Base-by-base conservation (phyloP, 2,888 invertebrate genomes). In the Acrobasis repandana region DNA sequence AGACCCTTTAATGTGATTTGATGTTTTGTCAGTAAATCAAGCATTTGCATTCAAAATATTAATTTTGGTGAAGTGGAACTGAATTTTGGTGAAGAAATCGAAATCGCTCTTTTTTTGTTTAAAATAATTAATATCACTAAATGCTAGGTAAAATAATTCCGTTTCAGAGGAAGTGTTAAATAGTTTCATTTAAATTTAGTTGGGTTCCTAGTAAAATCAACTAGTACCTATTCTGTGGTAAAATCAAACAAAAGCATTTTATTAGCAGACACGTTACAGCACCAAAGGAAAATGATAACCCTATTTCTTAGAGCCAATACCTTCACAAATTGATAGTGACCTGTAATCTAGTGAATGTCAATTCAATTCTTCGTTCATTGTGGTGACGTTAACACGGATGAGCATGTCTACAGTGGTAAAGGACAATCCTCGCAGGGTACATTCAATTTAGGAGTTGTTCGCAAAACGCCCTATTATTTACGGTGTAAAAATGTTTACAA, bases 271-370 rank as follows among this genome's bases (percentile, higher is more conserved):
- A 43, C n/a, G 43, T 43, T n/a, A n/a, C n/a, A n/a, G n/a, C 43
- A 3, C 6, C 11, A 14, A 14, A 43, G 43, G 6, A 43, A 43
- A 50, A 50, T 50, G 33, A 50, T 20, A 28, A 15, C 51, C 34
- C 51, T 34, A n/a, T 34, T 33, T 52, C 43, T 43, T 5, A 6
- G 28, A 50, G 14, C 46, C 47, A 48, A 57, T 28, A 48, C 47
- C 48, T 10, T 62, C 65, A 60, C 63, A 60, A 67, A 62, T 72
- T 69, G 70, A 69, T 69, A 61, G 65, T 67, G 70, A 64, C 58
- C 72, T 69, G 64, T 73, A 72, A 72, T 66, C 67, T 64, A 68
- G 70, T 65, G 67, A 76, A 73, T 77, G 77, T 79, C 77, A 71
- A 69, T 70, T 70, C 76, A 69, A 76, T 76, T 77, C 67, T 67